Conservation (phyloP, 1,140 invertebrate species). For the Drosophila kohkoa region DNA sequence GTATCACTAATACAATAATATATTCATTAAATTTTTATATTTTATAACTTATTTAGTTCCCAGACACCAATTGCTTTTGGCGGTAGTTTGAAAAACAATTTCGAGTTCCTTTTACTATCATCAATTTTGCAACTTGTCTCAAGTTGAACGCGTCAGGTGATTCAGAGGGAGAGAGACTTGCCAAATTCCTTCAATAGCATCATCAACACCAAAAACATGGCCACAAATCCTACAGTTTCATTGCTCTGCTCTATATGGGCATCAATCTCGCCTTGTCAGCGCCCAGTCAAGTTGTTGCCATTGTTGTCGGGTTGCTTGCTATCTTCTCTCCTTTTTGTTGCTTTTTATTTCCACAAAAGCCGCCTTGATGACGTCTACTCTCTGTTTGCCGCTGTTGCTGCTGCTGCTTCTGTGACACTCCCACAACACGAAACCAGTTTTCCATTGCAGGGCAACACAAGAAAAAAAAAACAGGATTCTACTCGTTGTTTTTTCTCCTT, state of each 20-base stretch:
- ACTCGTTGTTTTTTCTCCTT: slow-evolving; percentile 42
- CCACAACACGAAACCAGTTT: slow-evolving; percentile 74
- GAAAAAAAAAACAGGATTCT: slow-evolving; percentile 69
- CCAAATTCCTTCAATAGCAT: slow-evolving; percentile 35
- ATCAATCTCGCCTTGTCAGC: slow-evolving; percentile 79
- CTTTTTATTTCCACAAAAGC: slow-evolving; percentile 42
- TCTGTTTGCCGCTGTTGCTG: slow-evolving; percentile 17
- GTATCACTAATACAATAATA: background rate
- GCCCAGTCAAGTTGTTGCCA: slow-evolving; percentile 73
- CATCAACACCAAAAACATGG: slow-evolving; percentile 52
- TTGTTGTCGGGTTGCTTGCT: slow-evolving; percentile 10
- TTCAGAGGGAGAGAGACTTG: background rate
- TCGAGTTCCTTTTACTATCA: background rate
- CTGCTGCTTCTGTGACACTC: slow-evolving; percentile 44
- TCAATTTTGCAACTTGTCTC: background rate
- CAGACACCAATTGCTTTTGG: no score
- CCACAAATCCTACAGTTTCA: slow-evolving; percentile 40
- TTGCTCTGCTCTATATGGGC: slow-evolving; percentile 44
- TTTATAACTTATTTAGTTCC: no score
- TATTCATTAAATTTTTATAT: background rate
- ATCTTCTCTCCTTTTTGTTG: slow-evolving; percentile 5
- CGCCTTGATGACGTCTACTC: slow-evolving; percentile 69
- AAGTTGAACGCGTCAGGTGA: background rate
- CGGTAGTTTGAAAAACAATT: background rate
- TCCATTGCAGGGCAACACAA: slow-evolving; percentile 47